These are phyloP conservation scores for Erebia aethiops DNA, from an alignment of 2,888 invertebrate species.

Conservation along the genomic window DNA sequence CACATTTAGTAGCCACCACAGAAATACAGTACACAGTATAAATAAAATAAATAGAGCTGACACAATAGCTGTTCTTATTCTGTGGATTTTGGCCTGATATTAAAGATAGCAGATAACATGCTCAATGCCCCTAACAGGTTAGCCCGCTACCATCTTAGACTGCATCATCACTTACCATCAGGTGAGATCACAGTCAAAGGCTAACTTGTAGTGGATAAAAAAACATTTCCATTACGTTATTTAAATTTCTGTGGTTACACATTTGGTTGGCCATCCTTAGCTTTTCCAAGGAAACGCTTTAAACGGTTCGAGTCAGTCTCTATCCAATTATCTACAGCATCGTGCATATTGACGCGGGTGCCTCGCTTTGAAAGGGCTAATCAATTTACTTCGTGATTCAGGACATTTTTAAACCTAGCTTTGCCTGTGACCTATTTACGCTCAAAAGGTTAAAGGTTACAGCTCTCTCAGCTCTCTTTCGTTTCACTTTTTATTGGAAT, in stretches of 20 bases:
- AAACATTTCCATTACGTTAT: too few relatives aligned
- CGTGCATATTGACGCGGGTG: slow-evolving; percentile 39
- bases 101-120: too few relatives aligned
- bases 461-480: slow-evolving; percentile 21
- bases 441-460: slow-evolving; percentile 25
- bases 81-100: too few relatives aligned
- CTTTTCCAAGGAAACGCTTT: slow-evolving; percentile 27
- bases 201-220: too few relatives aligned
- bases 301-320: slow-evolving; percentile 34
- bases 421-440: slow-evolving; percentile 37
- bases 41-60: too few relatives aligned
- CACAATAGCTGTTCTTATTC: too few relatives aligned
- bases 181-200: too few relatives aligned
- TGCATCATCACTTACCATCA: too few relatives aligned
- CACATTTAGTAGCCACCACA: too few relatives aligned
- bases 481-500: slow-evolving; percentile 15
- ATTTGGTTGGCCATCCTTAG: slow-evolving; percentile 20
- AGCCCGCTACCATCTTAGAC: too few relatives aligned
- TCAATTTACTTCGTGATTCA: slow-evolving; percentile 44
- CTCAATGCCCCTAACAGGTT: too few relatives aligned
- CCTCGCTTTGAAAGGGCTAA: slow-evolving; percentile 45
- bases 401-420: slow-evolving; percentile 36
- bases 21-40: too few relatives aligned
- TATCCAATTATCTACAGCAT: slow-evolving; percentile 39
- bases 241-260: not conserved